phyloP scores from a whole-genome alignment of 2,113 vertebrate genomes.

The Fregetta grallaria region DNA sequence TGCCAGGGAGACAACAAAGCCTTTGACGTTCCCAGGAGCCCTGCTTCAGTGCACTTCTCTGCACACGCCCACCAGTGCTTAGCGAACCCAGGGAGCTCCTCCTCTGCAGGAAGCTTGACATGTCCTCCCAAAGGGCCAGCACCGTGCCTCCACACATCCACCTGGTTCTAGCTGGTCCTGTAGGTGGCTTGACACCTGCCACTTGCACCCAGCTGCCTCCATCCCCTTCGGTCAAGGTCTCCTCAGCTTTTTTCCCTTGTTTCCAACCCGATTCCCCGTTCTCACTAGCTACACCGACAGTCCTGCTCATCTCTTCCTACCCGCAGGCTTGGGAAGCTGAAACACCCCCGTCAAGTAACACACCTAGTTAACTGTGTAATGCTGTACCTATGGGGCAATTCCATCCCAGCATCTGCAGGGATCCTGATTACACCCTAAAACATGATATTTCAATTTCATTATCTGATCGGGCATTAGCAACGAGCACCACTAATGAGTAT shows the following conservation, averaged over 20 bases:
- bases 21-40: background rate
- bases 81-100: background rate
- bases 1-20: background rate
- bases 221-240: background rate
- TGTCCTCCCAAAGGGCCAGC: background rate
- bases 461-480: slow-evolving; percentile 55
- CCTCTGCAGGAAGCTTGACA: background rate
- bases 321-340: slow-evolving; percentile 61
- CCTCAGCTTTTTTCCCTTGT: background rate
- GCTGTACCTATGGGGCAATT: slow-evolving; percentile 68
- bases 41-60: background rate
- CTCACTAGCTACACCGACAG: background rate
- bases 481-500: slow-evolving; percentile 46
- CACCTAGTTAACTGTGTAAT: slow-evolving; percentile 68
- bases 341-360: slow-evolving; percentile 40
- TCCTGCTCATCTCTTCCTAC: slow-evolving; percentile 61
- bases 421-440: slow-evolving; percentile 65
- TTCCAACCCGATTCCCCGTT: background rate
- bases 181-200: background rate
- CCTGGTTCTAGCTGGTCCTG: background rate
- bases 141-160: background rate
- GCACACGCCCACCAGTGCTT: background rate
- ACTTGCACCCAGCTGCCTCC: background rate
- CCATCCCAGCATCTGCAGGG: slow-evolving; percentile 51
- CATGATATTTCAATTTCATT: slow-evolving; percentile 63